Conservation (phyloP, 2,113 vertebrate species). For the Daphoenositta chrysoptera region DNA sequence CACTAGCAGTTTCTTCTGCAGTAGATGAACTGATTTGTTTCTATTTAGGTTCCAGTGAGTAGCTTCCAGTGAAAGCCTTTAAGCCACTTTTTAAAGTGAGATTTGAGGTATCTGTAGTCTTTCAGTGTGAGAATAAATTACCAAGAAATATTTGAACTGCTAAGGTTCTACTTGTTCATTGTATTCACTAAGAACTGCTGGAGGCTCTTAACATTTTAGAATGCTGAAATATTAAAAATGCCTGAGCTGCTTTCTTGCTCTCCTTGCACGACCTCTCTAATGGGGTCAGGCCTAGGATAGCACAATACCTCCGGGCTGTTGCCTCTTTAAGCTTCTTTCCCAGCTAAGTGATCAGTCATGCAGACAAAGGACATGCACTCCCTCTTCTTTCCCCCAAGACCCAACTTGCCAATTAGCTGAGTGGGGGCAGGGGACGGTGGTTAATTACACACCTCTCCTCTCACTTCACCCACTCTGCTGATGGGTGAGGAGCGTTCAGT, state of each 20-base stretch:
- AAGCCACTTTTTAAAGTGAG: not conserved
- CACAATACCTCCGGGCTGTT: slow-evolving; percentile 23
- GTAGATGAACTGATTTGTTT: not conserved
- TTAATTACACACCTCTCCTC: not conserved
- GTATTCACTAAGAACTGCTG: not conserved
- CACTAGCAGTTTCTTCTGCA: not conserved
- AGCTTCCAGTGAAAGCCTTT: not conserved
- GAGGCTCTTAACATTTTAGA: not conserved
- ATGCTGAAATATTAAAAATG: not conserved
- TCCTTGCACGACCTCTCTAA: slow-evolving; percentile 46
- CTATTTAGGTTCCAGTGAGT: not conserved
- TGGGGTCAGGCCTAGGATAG: slow-evolving; percentile 15
- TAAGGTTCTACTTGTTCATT: not conserved
- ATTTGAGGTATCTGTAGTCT: not conserved
- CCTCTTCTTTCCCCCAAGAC: slow-evolving; percentile 12
- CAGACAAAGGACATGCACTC: not conserved
- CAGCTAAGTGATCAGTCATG: slow-evolving; percentile 57
- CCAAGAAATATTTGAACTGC: not conserved
- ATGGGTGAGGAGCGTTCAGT: not conserved
- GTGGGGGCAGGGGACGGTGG: not conserved
- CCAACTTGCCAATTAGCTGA: slow-evolving; percentile 26
- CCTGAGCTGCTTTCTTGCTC: not conserved
- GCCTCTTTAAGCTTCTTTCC: slow-evolving; percentile 48
- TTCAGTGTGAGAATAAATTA: not conserved
- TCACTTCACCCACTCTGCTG: not conserved